phyloP scores from a whole-genome alignment of 2,113 vertebrate genomes.

The Catharus minimus region DNA sequence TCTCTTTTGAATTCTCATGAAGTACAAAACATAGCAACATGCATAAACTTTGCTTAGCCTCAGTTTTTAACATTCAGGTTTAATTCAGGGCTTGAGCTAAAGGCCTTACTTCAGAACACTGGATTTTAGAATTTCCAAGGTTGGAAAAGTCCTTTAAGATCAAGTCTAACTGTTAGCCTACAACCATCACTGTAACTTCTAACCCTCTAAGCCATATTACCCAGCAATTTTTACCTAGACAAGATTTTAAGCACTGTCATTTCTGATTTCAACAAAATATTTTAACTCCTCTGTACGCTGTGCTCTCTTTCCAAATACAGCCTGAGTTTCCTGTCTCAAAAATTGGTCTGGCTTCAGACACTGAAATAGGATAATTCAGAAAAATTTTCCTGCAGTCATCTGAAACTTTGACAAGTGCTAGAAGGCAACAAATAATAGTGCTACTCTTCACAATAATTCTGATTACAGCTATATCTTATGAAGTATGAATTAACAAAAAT shows the following conservation, averaged over 20 bases:
- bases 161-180: not conserved
- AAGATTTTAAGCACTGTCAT: not conserved
- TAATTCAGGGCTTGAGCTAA: not conserved
- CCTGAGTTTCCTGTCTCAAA: not conserved
- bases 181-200: not conserved
- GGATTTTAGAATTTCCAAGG: not conserved
- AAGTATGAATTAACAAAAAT: not conserved
- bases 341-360: not conserved
- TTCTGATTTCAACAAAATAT: not conserved
- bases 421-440: not conserved
- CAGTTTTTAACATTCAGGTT: not conserved
- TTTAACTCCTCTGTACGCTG: not conserved
- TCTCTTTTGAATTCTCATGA: not conserved
- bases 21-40: not conserved
- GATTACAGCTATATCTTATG: not conserved
- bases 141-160: not conserved
- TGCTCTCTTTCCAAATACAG: not conserved
- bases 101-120: not conserved
- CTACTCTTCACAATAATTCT: not conserved
- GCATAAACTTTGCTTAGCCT: not conserved
- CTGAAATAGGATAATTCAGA: not conserved
- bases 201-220: not conserved
- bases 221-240: not conserved
- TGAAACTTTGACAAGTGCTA: not conserved
- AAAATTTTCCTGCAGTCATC: not conserved